phyloP scores from a whole-genome alignment of 92 coral and sea anemone genomes.

The Heliopora coerulea region DNA sequence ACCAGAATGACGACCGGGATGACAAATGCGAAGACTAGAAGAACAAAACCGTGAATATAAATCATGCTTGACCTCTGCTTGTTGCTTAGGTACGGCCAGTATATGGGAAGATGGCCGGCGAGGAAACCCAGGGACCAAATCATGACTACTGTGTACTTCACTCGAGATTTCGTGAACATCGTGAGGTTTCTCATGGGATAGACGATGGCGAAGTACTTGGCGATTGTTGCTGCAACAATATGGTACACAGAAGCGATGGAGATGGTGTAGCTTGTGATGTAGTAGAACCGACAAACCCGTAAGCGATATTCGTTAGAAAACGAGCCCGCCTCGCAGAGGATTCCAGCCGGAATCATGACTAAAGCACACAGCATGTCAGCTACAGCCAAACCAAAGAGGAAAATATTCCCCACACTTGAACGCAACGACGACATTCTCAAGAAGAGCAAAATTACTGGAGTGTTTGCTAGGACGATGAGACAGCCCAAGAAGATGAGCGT shows the following conservation, averaged over 20 bases:
- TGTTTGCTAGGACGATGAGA: background rate
- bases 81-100: background rate
- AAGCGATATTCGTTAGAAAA: background rate
- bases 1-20: conserved; percentile 5
- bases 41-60: background rate
- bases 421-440: conserved; percentile 26
- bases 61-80: background rate
- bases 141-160: background rate
- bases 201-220: conserved; percentile 35
- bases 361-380: conserved; percentile 33
- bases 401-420: conserved; percentile 25
- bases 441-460: background rate
- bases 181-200: conserved; percentile 31
- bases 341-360: conserved; percentile 19
- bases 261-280: conserved; percentile 1
- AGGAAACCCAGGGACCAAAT: conserved; percentile 21
- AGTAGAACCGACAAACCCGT: conserved; percentile 8
- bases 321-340: background rate
- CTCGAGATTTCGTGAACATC: conserved; percentile 1
- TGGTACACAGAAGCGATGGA: conserved; percentile 24
- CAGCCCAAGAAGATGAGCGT: background rate
- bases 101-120: conserved; percentile 26
- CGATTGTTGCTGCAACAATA: conserved; percentile 22
- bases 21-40: conserved; percentile 16
- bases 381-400: conserved; percentile 24